Evolutionary conservation across 23 tunicate species (phyloP).

Genomic region (Phallusia fumigata): DNA sequence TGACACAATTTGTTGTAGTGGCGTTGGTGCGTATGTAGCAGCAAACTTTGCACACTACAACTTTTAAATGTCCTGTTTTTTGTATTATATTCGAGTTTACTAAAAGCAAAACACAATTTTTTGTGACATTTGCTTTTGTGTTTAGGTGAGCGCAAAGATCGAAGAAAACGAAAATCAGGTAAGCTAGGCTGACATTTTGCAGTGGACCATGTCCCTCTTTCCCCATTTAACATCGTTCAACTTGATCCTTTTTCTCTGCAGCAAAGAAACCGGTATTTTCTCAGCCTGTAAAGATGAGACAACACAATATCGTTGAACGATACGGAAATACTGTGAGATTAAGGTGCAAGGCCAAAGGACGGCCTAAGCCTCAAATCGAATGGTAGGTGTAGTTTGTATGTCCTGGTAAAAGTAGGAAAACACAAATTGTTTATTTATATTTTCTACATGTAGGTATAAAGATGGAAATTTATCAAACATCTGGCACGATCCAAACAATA

Average conservation of each 20-base stretch:
- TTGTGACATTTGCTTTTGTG: no score
- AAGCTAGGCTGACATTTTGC: no score
- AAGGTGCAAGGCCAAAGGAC: conserved; percentile 67
- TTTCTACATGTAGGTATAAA: conserved; percentile 47
- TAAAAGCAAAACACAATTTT: no score
- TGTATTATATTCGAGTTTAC: no score
- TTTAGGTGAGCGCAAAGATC: no score
- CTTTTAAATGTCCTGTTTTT: no score
- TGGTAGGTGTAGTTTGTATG: conserved; percentile 34
- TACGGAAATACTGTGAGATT: conserved; percentile 44
- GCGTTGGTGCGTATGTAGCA: no score
- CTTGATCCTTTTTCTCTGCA: conserved; percentile 11
- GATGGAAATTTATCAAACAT: conserved; percentile 57
- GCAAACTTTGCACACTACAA: no score
- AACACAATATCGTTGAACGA: conserved; percentile 35
- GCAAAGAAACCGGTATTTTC: conserved; percentile 59
- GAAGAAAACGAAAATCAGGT: no score
- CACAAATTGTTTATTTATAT: not conserved
- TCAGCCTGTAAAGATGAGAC: conserved; percentile 70
- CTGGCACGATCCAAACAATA: not conserved
- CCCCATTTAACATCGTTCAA: no score
- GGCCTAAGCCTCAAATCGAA: conserved; percentile 55
- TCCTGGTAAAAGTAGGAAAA: not conserved
- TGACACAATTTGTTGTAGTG: no score
- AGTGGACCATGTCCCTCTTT: no score